A percentile compares a stretch with the other conserved stretches of the same genome.
These are phyloP conservation scores for Agrotis segetum DNA, from an alignment of 2,888 invertebrate species.

Conservation along the genomic window DNA sequence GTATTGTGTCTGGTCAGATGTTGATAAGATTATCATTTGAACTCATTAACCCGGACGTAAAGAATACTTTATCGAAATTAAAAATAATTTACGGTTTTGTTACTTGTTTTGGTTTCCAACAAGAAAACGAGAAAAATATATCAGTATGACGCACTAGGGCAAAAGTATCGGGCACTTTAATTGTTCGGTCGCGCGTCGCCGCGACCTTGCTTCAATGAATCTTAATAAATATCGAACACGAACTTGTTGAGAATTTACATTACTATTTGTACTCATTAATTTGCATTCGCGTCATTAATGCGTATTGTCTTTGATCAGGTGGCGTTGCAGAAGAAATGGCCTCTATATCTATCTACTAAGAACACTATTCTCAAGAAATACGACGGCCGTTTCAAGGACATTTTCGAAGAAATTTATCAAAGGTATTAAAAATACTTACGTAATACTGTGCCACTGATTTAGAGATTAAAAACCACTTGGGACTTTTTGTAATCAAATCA, in stretches of 20 bases:
- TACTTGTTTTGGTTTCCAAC: conserved; percentile 30
- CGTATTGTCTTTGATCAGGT: conserved; percentile 84
- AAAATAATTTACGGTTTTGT: conserved; percentile 27
- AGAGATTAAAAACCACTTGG: conserved; percentile 33
- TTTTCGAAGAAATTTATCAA: conserved; percentile 97
- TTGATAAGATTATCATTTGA: conserved; percentile 19
- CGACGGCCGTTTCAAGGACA: conserved; percentile 97
- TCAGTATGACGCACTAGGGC: conserved; percentile 45
- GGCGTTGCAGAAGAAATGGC: conserved; percentile 96
- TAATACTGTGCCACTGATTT: conserved; percentile 36
- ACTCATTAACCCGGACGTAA: conserved; percentile 36
- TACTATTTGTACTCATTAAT: conserved; percentile 28
- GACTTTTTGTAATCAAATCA: conserved; percentile 26
- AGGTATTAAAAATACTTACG: conserved; percentile 84
- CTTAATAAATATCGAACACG: conserved; percentile 30
- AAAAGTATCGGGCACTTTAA: conserved; percentile 45
- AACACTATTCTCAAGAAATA: conserved; percentile 97
- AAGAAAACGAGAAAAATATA: conserved; percentile 25
- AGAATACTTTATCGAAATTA: conserved; percentile 35
- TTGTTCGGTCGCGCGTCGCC: conserved; percentile 46
- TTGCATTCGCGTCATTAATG: conserved; percentile 22
- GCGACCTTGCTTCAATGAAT: conserved; percentile 47
- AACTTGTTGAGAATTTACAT: conserved; percentile 24
- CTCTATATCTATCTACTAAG: conserved; percentile 97
- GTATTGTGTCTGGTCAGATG: conserved; percentile 3